Percentiles rank a stretch among this genome's conserved stretches.
phyloP scores from a whole-genome alignment of 1,140 invertebrate species.

The Cyrtorhinus lividipennis region DNA sequence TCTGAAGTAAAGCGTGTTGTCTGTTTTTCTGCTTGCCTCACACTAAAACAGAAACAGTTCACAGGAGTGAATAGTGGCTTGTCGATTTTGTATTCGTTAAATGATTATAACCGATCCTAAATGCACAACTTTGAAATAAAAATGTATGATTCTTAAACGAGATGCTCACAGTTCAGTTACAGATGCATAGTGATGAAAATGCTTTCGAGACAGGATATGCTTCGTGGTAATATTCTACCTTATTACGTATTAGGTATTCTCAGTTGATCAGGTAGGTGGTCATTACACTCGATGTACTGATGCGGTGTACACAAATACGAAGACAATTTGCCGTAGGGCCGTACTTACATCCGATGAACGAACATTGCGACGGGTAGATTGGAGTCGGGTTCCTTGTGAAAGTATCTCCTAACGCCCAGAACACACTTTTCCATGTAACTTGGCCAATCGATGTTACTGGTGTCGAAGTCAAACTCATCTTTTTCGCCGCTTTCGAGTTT shows the following conservation, averaged over 20 bases:
- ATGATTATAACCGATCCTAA: too few species aligned
- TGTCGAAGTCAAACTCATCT: conserved; percentile 38
- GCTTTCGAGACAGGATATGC: not conserved
- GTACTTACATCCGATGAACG: not conserved
- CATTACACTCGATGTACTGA: not conserved
- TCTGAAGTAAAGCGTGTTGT: too few species aligned
- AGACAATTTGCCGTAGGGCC: not conserved
- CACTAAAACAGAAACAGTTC: too few species aligned
- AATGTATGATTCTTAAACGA: too few species aligned
- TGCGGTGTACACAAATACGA: not conserved
- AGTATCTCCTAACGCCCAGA: conserved; percentile 32
- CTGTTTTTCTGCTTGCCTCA: too few species aligned
- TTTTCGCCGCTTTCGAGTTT: conserved; percentile 38
- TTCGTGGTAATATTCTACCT: not conserved
- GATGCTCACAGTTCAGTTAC: too few species aligned
- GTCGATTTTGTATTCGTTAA: too few species aligned
- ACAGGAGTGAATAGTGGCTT: too few species aligned
- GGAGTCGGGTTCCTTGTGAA: conserved; percentile 30
- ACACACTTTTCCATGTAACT: conserved; percentile 32
- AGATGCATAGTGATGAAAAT: not conserved
- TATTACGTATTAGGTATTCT: not conserved
- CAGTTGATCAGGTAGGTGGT: not conserved
- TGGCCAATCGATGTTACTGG: conserved; percentile 34
- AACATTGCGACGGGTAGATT: conserved; percentile 1
- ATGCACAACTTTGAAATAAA: too few species aligned